Evolutionary conservation across 2,888 invertebrate genomes (phyloP).

Genomic region (Petrolisthes manimaculis): DNA sequence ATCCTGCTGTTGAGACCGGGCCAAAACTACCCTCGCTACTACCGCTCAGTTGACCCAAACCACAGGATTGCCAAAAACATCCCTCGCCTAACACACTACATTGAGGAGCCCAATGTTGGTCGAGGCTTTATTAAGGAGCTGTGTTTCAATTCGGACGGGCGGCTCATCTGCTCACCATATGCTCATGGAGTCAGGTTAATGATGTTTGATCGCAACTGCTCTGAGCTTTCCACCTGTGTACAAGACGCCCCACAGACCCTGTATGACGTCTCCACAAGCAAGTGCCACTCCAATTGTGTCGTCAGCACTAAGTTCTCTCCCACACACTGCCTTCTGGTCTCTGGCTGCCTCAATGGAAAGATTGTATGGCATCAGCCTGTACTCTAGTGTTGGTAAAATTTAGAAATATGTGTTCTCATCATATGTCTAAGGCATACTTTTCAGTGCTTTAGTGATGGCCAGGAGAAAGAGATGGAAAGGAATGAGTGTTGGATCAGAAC

Average conservation of each 20-base stretch:
- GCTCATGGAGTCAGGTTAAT: slow-evolving; percentile 88
- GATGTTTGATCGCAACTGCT: slow-evolving; percentile 82
- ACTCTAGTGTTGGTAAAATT: slow-evolving; percentile 41
- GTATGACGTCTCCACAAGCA: slow-evolving; percentile 78
- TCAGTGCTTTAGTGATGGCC: too few relatives aligned
- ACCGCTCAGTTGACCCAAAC: slow-evolving; percentile 51
- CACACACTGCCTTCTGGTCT: slow-evolving; percentile 85
- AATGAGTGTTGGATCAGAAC: too few relatives aligned
- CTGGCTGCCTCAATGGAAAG: slow-evolving; percentile 89
- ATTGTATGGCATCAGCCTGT: slow-evolving; percentile 90
- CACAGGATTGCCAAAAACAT: slow-evolving; percentile 77
- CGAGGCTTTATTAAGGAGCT: slow-evolving; percentile 93
- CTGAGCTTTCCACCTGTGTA: slow-evolving; percentile 76
- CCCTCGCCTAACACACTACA: slow-evolving; percentile 84
- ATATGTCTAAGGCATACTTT: too few relatives aligned
- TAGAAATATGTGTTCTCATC: too few relatives aligned
- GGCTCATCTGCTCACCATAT: slow-evolving; percentile 90
- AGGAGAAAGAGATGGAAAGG: too few relatives aligned
- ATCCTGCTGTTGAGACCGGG: slow-evolving; percentile 56
- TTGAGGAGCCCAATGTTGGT: slow-evolving; percentile 88
- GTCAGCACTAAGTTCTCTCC: slow-evolving; percentile 93
- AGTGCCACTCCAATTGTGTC: slow-evolving; percentile 81
- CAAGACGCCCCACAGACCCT: slow-evolving; percentile 72
- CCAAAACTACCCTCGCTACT: slow-evolving; percentile 70
- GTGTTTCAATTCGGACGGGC: slow-evolving; percentile 90